Conservation (phyloP, 1,140 invertebrate species). For the Temnothorax nylanderi region DNA sequence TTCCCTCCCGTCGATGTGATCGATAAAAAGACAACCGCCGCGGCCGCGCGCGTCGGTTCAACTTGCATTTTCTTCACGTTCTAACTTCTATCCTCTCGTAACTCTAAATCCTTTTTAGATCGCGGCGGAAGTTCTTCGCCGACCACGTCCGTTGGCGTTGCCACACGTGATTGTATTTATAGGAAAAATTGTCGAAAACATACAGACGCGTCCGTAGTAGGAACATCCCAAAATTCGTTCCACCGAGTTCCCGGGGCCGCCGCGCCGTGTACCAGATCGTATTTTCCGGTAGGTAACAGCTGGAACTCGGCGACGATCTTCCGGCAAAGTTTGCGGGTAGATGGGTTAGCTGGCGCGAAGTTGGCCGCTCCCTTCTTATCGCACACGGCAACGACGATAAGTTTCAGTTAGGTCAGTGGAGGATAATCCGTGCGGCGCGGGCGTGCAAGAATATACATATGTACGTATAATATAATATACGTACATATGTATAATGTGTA, state of each 20-base stretch:
- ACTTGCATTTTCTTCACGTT: not conserved
- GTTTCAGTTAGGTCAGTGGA: slow-evolving; percentile 61
- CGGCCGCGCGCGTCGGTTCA: not conserved
- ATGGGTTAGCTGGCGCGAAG: slow-evolving; percentile 48
- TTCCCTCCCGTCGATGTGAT: slow-evolving; percentile 1
- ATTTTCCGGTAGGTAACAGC: slow-evolving; percentile 53
- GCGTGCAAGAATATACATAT: not conserved
- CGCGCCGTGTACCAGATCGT: not conserved
- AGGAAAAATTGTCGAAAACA: slow-evolving; percentile 15
- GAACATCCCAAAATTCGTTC: slow-evolving; percentile 34
- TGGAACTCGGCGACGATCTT: slow-evolving; percentile 53
- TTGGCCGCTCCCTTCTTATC: slow-evolving; percentile 61
- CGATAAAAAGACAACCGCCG: not conserved
- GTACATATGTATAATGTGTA: slow-evolving; percentile 20
- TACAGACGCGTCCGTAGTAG: not conserved
- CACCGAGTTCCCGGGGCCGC: not conserved
- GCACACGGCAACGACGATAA: slow-evolving; percentile 41
- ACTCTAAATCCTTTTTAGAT: slow-evolving; percentile 6
- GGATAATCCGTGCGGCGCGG: slow-evolving; percentile 43
- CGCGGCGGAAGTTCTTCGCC: not conserved
- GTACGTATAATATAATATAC: not conserved
- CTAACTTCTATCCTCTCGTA: not conserved
- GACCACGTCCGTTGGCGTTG: too few species aligned
- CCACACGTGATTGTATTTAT: slow-evolving; percentile 20
- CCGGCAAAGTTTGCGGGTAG: slow-evolving; percentile 38